These are phyloP conservation scores for Drosophila anomelani DNA, from an alignment of 2,888 invertebrate genomes.

Conservation along the genomic window DNA sequence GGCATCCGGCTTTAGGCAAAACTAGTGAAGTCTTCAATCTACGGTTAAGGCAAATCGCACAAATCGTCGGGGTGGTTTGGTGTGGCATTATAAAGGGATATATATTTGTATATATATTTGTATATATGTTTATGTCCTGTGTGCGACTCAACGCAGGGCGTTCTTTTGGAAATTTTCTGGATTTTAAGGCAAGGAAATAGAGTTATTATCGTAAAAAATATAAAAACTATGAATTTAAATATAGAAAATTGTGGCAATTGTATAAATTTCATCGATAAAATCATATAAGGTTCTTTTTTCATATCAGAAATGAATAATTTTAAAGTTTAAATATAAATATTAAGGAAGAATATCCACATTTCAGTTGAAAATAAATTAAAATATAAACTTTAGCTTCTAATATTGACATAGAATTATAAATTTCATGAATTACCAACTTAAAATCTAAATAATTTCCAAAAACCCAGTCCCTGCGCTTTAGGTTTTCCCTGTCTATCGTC, in stretches of 20 bases:
- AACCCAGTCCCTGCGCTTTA: not conserved
- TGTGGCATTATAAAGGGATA: conserved; percentile 18
- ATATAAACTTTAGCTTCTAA: not conserved
- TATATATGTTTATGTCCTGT: conserved; percentile 5
- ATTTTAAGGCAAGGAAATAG: not conserved
- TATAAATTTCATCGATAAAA: too few species aligned
- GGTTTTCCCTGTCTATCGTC: conserved; percentile 9
- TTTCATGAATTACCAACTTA: not conserved
- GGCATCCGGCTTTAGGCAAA: conserved; percentile 33
- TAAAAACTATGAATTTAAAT: too few species aligned
- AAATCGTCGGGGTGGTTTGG: conserved; percentile 43
- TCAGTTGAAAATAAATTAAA: not conserved
- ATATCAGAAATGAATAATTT: too few species aligned
- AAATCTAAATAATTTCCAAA: not conserved
- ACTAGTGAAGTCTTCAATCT: conserved; percentile 45
- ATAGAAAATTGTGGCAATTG: too few species aligned
- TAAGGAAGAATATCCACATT: too few species aligned
- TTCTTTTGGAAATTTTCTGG: not conserved
- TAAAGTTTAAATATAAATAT: too few species aligned
- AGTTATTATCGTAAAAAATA: too few species aligned
- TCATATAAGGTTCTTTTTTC: too few species aligned
- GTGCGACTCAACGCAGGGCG: not conserved
- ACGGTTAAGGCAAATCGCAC: conserved; percentile 68
- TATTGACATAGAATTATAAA: too few species aligned
- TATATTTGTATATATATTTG: not conserved